Evolutionary conservation across 2,797 vertebrate species (phyloP).

Genomic region (Tenualosa ilisha): DNA sequence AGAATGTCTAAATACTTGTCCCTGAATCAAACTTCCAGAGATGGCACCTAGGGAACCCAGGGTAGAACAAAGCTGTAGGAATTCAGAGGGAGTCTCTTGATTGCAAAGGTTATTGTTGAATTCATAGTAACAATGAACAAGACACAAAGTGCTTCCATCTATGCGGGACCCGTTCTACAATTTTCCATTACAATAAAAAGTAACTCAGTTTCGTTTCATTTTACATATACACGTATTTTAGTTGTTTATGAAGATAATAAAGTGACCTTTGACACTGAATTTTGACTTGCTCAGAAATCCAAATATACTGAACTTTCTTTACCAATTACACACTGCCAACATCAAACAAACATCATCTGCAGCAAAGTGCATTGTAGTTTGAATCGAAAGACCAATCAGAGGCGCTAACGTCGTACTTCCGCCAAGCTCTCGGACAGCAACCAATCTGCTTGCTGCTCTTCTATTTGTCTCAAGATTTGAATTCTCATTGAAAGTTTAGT

Average conservation of each 20-base stretch:
- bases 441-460: constrained; percentile 66
- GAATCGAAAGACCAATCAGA: constrained; percentile 74
- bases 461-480: constrained; percentile 74
- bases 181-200: neutral
- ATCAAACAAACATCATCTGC: neutral
- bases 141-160: neutral
- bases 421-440: constrained; percentile 1
- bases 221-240: neutral
- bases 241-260: neutral
- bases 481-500: constrained; percentile 53
- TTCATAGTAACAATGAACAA: neutral
- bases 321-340: neutral
- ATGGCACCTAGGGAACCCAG: constrained; percentile 27
- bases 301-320: neutral
- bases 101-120: constrained; percentile 5
- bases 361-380: constrained; percentile 59
- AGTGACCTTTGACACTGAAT: neutral
- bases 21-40: constrained; percentile 39
- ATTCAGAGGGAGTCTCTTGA: constrained; percentile 34
- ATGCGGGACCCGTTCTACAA: neutral
- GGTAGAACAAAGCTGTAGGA: constrained; percentile 34
- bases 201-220: neutral
- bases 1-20: constrained; percentile 40
- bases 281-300: neutral
- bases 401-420: constrained; percentile 27